A percentile compares a stretch with the other conserved stretches of the same genome.
Evolutionary conservation across 2,113 vertebrate species (phyloP).

Genomic region (Siphamia tubifer): DNA sequence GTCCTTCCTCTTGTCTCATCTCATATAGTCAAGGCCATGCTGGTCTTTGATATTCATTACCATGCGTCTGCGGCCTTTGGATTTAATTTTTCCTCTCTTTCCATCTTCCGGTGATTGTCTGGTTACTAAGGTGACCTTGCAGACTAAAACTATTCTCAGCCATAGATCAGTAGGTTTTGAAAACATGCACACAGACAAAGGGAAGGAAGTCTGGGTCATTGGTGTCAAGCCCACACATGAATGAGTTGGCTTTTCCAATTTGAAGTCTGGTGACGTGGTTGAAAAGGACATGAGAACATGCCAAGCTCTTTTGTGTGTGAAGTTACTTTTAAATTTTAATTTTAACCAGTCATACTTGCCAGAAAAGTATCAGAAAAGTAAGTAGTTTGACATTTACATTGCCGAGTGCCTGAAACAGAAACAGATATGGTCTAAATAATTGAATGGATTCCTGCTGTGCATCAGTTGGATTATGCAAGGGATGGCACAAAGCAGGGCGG

Average conservation of each 20-base stretch:
- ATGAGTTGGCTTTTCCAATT: background rate
- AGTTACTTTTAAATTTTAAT: background rate
- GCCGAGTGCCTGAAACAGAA: background rate
- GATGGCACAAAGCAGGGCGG: background rate
- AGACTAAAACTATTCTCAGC: background rate
- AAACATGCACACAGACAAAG: slow-evolving; percentile 3
- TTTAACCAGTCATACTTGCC: background rate
- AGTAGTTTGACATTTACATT: too few species aligned
- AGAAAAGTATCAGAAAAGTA: background rate
- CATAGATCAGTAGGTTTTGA: slow-evolving; percentile 11
- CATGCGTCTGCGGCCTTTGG: slow-evolving; percentile 9
- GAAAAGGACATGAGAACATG: too few species aligned
- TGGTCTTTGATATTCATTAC: slow-evolving; percentile 30
- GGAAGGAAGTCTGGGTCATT: slow-evolving; percentile 5
- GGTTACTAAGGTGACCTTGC: slow-evolving; percentile 21
- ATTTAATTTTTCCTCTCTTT: slow-evolving; percentile 8
- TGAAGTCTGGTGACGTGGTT: background rate
- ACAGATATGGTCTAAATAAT: background rate
- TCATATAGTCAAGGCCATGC: slow-evolving; percentile 8
- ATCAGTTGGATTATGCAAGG: background rate
- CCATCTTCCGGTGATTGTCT: slow-evolving; percentile 62
- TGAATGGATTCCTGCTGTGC: background rate
- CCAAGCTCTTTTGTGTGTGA: too few species aligned
- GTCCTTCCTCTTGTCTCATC: background rate
- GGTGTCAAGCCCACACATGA: background rate